These are phyloP conservation scores for Dunckerocampus dactyliophorus DNA, from an alignment of 2,113 vertebrate species.

Conservation along the genomic window DNA sequence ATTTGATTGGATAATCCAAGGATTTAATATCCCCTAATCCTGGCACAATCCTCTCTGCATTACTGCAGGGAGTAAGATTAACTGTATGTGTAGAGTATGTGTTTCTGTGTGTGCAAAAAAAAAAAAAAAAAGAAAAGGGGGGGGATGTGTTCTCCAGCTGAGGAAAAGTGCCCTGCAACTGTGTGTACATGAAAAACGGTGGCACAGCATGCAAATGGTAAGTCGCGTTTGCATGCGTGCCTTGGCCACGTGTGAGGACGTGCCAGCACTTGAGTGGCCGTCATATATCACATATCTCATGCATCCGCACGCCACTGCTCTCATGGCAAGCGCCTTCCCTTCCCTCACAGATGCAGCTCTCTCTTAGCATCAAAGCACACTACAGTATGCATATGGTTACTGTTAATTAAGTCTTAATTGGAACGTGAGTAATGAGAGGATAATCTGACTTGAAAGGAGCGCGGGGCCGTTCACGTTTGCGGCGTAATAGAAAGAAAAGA, in stretches of 20 bases:
- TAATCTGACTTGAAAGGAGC: conserved; percentile 58
- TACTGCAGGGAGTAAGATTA: conserved; percentile 70
- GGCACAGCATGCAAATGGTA: conserved; percentile 45
- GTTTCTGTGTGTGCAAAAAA: conserved; percentile 35
- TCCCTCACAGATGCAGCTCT: conserved; percentile 22
- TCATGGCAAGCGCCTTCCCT: conserved; percentile 9
- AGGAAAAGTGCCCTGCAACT: neutral
- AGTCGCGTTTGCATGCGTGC: conserved; percentile 38
- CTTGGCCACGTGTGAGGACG: conserved; percentile 22
- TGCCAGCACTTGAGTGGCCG: conserved; percentile 18
- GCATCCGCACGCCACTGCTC: conserved; percentile 18
- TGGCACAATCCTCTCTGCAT: conserved; percentile 73
- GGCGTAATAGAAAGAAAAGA: conserved; percentile 21
- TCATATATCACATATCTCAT: conserved; percentile 44
- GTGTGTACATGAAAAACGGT: conserved; percentile 38
- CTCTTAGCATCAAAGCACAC: conserved; percentile 36
- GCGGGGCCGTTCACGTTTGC: conserved; percentile 38
- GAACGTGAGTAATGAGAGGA: conserved; percentile 71
- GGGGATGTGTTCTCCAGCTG: conserved; percentile 13
- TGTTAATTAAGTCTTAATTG: conserved; percentile 69
- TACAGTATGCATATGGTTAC: conserved; percentile 66
- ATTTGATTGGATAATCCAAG: conserved; percentile 80
- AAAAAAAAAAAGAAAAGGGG: neutral
- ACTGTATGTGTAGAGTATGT: conserved; percentile 63
- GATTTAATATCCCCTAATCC: conserved; percentile 78